Conservation (phyloP, 1,140 invertebrate genomes). For the Cyphomyrmex costatus region DNA sequence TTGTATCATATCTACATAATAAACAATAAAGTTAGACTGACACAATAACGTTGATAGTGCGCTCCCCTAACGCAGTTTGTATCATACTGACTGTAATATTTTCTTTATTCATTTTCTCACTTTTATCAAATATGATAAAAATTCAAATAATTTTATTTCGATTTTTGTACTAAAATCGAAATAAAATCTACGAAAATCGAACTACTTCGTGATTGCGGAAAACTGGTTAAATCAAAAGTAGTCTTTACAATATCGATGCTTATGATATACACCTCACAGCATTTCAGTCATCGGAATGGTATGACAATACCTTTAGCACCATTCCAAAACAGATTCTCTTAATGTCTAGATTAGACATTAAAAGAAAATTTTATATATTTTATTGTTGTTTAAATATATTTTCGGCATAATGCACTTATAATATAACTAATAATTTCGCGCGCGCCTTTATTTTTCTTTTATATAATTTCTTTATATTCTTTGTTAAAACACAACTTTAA, state of each 20-base stretch:
- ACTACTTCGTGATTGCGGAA: slow-evolving; percentile 11
- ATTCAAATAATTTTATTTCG: background rate
- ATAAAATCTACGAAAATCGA: background rate
- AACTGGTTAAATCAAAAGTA: slow-evolving; percentile 32
- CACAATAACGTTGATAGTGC: too few relatives aligned
- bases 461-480: background rate
- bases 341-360: background rate
- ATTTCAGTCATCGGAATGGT: slow-evolving; percentile 34
- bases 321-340: slow-evolving; percentile 1
- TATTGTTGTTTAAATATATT: slow-evolving; percentile 6
- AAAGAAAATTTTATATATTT: background rate
- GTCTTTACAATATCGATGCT: slow-evolving; percentile 55
- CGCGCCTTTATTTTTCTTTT: background rate
- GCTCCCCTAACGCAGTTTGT: background rate
- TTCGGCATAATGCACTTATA: background rate
- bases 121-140: background rate
- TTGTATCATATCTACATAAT: too few relatives aligned
- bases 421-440: background rate
- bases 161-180: background rate
- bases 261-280: slow-evolving; percentile 53
- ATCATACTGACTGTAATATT: background rate
- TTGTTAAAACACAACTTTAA: slow-evolving; percentile 19
- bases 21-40: too few relatives aligned
- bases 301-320: slow-evolving; percentile 23
- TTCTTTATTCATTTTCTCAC: background rate